Conservation (phyloP, 2,113 vertebrate genomes). For the Vidua macroura region DNA sequence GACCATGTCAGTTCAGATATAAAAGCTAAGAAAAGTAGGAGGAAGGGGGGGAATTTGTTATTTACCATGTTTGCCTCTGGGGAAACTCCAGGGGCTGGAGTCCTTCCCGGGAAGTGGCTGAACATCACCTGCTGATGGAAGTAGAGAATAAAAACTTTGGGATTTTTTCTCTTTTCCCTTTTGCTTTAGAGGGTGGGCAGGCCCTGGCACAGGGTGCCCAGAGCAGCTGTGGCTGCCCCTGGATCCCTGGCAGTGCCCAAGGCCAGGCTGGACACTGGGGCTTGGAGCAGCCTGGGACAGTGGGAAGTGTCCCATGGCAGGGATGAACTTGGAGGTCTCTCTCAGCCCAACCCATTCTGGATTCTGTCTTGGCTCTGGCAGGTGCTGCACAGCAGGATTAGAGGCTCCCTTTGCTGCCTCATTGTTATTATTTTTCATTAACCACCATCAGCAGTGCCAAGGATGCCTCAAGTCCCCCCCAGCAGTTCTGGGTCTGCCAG, state of each 20-base stretch:
- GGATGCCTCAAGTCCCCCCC: background rate
- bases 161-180: background rate
- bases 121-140: background rate
- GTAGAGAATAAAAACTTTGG: background rate
- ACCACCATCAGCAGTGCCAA: background rate
- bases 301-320: background rate
- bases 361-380: background rate
- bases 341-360: background rate
- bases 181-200: background rate
- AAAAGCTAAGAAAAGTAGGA: background rate
- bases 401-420: background rate
- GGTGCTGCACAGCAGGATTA: background rate
- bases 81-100: background rate
- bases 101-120: background rate
- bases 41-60: background rate
- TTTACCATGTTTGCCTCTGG: background rate
- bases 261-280: background rate
- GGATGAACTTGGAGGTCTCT: background rate
- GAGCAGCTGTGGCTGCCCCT: background rate
- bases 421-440: background rate
- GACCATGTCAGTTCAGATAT: background rate
- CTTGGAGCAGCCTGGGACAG: fast-evolving
- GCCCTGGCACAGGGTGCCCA: background rate
- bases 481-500: background rate
- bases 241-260: background rate